These are phyloP conservation scores for Anabacerthia variegaticeps DNA, from an alignment of 2,797 vertebrate genomes.

Conservation along the genomic window DNA sequence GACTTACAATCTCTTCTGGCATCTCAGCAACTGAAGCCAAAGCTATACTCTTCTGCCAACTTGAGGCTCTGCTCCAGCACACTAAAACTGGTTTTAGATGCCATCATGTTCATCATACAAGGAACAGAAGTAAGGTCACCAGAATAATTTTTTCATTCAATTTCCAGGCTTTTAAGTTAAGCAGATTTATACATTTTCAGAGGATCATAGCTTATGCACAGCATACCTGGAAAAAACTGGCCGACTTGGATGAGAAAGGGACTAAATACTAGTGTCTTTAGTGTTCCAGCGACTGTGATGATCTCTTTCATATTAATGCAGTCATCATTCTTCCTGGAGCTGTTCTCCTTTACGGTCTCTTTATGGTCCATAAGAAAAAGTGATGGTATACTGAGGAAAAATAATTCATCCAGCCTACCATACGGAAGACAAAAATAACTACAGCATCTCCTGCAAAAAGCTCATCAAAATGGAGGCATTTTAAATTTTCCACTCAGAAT, in stretches of 20 bases:
- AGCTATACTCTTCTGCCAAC: conserved; percentile 40
- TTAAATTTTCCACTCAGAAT: background rate
- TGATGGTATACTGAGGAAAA: background rate
- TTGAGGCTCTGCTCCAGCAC: conserved; percentile 44
- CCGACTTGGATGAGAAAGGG: background rate
- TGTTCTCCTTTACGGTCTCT: background rate
- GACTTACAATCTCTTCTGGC: conserved; percentile 64
- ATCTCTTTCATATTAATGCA: background rate
- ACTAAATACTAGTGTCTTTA: background rate
- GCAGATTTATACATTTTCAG: background rate
- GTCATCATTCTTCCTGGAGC: background rate
- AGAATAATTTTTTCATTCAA: conserved; percentile 39
- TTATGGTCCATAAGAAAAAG: background rate
- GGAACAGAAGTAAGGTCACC: conserved; percentile 56
- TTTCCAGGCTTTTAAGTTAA: conserved; percentile 56
- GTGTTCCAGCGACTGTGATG: background rate
- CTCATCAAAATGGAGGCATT: background rate
- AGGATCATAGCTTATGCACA: background rate
- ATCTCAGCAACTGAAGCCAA: conserved; percentile 48
- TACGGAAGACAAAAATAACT: background rate
- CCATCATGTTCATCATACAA: conserved; percentile 39
- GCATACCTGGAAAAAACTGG: background rate
- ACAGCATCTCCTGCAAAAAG: background rate
- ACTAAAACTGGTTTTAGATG: conserved; percentile 53
- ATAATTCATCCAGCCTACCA: background rate